These are phyloP conservation scores for Ophioderma brevispina DNA, from an alignment of 35 echinoderm and acorn worm species.

Conservation along the genomic window DNA sequence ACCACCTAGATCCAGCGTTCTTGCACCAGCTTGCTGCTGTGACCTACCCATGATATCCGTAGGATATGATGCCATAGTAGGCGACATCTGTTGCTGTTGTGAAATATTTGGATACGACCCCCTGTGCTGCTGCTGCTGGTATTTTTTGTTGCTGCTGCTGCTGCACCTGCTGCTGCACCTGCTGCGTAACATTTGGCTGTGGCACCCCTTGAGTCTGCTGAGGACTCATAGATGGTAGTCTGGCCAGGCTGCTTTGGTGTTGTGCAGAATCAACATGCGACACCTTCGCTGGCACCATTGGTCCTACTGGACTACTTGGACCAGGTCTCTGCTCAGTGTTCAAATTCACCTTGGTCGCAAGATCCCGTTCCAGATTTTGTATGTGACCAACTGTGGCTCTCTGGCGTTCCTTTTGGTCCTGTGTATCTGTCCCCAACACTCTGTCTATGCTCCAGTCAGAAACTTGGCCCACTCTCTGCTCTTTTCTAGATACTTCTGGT, in stretches of 20 bases:
- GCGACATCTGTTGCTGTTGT: background rate
- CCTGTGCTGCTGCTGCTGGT: background rate
- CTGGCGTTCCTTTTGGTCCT: background rate
- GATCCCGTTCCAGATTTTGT: background rate
- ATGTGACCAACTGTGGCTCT: background rate
- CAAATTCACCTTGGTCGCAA: background rate
- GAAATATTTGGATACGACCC: background rate
- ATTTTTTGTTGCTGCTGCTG: background rate
- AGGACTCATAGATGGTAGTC: background rate
- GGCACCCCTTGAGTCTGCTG: background rate
- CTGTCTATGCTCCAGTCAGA: conserved; percentile 4
- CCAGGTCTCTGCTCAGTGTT: background rate
- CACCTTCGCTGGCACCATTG: background rate
- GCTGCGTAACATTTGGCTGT: background rate
- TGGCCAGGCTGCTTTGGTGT: background rate
- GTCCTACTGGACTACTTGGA: background rate
- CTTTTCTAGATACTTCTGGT: too few species aligned
- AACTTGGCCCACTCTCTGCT: background rate
- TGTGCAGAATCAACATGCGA: background rate
- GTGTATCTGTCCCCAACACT: background rate
- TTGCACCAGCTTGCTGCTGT: background rate
- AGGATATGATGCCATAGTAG: background rate
- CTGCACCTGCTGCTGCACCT: background rate
- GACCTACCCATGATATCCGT: too few species aligned
- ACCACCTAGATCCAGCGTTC: background rate